These are phyloP conservation scores for Spermophilus dauricus DNA, from an alignment of 2,113 vertebrate genomes.

Conservation along the genomic window DNA sequence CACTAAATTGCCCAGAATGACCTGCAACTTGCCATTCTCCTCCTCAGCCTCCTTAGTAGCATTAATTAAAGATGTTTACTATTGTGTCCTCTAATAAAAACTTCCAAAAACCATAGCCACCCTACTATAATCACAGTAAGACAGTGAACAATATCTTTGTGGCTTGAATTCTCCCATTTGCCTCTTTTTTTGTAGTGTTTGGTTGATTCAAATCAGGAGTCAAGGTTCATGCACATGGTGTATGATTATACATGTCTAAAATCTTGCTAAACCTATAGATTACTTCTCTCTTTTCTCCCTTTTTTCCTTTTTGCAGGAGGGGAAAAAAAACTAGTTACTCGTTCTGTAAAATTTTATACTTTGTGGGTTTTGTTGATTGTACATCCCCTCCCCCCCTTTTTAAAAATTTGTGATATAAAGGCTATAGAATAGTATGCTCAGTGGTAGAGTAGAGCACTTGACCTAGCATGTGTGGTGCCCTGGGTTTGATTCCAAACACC, in stretches of 20 bases:
- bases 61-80: not conserved
- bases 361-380: conserved; percentile 12
- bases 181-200: not conserved
- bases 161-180: not conserved
- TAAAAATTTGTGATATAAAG: not conserved
- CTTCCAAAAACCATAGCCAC: not conserved
- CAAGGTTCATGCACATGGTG: not conserved
- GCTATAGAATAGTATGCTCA: not conserved
- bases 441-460: not conserved
- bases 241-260: not conserved
- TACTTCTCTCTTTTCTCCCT: not conserved
- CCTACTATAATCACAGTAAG: not conserved
- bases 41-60: not conserved
- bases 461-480: not conserved
- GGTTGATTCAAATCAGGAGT: not conserved
- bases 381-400: not conserved
- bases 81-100: not conserved
- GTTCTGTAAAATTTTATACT: not conserved
- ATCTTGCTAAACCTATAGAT: not conserved
- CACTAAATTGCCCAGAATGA: too few species aligned
- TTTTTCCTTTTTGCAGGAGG: not conserved
- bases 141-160: not conserved
- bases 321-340: not conserved
- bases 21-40: not conserved
- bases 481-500: not conserved